Conservation (phyloP, 2,888 invertebrate species). For the Spodoptera exigua region DNA sequence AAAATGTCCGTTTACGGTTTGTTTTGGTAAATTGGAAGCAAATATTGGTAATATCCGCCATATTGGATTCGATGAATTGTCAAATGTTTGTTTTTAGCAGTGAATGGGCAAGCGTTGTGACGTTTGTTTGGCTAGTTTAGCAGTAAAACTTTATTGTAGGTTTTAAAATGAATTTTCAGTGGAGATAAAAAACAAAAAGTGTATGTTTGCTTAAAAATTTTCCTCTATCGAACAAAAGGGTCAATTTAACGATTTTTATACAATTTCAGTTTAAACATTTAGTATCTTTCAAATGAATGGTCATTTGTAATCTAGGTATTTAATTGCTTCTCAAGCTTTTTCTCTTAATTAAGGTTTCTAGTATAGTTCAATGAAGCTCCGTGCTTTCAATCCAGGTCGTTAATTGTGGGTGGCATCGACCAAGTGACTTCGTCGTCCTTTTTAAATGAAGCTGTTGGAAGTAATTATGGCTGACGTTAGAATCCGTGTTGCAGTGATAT, state of each 20-base stretch:
- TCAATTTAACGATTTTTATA: no score
- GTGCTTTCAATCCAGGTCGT: slow-evolving; percentile 21
- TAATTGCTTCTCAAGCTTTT: slow-evolving; percentile 21
- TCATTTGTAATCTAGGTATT: neutral
- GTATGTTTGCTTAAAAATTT: no score
- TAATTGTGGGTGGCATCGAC: slow-evolving; percentile 26
- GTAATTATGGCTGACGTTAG: slow-evolving; percentile 5
- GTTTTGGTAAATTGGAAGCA: slow-evolving; percentile 22
- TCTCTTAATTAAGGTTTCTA: slow-evolving; percentile 30
- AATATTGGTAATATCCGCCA: slow-evolving; percentile 10
- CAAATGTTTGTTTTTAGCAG: slow-evolving; percentile 21
- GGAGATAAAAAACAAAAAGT: no score
- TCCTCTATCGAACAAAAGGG: neutral
- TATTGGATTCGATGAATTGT: slow-evolving; percentile 8
- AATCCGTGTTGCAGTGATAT: no score
- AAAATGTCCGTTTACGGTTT: slow-evolving; percentile 38
- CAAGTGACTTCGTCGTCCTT: slow-evolving; percentile 7
- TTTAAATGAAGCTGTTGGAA: neutral
- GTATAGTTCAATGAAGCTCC: slow-evolving; percentile 19
- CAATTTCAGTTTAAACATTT: no score
- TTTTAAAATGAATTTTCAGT: neutral
- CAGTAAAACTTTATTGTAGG: neutral
- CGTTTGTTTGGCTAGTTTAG: neutral
- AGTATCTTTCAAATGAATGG: no score
- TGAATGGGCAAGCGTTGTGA: slow-evolving; percentile 10